These are phyloP conservation scores for Drosophila miranda DNA, from an alignment of 1,140 invertebrate species.

Conservation along the genomic window DNA sequence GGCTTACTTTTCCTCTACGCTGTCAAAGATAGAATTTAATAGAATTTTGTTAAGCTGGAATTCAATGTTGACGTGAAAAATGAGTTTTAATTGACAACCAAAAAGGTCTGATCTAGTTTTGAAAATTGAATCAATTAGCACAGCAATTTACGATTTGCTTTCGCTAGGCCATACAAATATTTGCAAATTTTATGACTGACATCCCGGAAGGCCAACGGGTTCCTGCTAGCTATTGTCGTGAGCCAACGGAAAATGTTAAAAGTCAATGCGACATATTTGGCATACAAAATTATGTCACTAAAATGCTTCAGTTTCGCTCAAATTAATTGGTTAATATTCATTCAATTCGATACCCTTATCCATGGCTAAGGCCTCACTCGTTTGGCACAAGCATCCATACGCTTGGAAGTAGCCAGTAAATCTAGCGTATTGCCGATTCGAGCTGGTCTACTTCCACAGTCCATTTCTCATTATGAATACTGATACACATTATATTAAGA, in stretches of 20 bases:
- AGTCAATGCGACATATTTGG: slow-evolving; percentile 37
- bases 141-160: slow-evolving; percentile 13
- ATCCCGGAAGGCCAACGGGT: slow-evolving; percentile 47
- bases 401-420: neutral
- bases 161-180: slow-evolving; percentile 22
- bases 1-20: too few species aligned
- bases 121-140: slow-evolving; percentile 33
- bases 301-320: slow-evolving; percentile 38
- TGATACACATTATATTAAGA: slow-evolving; percentile 31
- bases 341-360: slow-evolving; percentile 32
- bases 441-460: neutral
- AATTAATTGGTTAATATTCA: slow-evolving; percentile 51
- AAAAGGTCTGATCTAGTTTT: neutral
- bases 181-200: slow-evolving; percentile 17
- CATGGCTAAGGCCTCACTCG: slow-evolving; percentile 9
- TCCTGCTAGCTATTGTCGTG: neutral
- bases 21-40: too few species aligned
- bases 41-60: too few species aligned
- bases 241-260: slow-evolving; percentile 27
- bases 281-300: slow-evolving; percentile 11
- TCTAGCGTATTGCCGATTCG: slow-evolving; percentile 7
- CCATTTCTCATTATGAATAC: slow-evolving; percentile 19
- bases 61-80: too few species aligned
- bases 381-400: slow-evolving; percentile 5
- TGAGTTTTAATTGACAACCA: too few species aligned